These are phyloP conservation scores for Hippocampus kuda DNA, from an alignment of 2,797 vertebrate genomes.

Conservation along the genomic window DNA sequence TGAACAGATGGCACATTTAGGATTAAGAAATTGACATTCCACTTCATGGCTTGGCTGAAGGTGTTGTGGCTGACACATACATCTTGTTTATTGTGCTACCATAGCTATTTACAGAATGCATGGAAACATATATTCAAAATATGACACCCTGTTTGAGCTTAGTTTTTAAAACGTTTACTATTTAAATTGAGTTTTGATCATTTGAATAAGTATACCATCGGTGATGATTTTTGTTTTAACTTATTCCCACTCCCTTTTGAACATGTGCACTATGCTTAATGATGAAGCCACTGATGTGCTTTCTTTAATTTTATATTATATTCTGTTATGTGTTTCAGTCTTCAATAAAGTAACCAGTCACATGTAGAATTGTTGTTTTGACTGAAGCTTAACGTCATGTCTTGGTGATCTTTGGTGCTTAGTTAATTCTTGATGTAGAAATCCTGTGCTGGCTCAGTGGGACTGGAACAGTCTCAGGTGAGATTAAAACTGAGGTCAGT, in stretches of 20 bases:
- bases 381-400: not conserved
- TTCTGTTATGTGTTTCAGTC: too few relatives aligned
- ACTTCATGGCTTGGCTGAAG: constrained; percentile 2
- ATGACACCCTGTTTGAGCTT: not conserved
- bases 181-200: not conserved
- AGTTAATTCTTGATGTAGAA: constrained; percentile 21
- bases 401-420: not conserved
- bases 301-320: too few relatives aligned
- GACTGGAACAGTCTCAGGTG: constrained; percentile 40
- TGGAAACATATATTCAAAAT: not conserved
- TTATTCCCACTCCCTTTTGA: too few relatives aligned
- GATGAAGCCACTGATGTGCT: too few relatives aligned
- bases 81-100: not conserved
- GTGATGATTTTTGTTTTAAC: not conserved
- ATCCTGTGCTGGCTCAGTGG: constrained; percentile 5
- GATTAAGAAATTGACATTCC: not conserved
- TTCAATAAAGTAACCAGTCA: not conserved
- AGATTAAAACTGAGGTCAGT: constrained; percentile 50
- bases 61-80: not conserved
- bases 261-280: too few relatives aligned
- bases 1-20: not conserved
- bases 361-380: not conserved
- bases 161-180: too few relatives aligned
- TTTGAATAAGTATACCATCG: not conserved
- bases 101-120: not conserved